phyloP scores from a whole-genome alignment of 2,797 vertebrate species.

The Todus mexicanus region DNA sequence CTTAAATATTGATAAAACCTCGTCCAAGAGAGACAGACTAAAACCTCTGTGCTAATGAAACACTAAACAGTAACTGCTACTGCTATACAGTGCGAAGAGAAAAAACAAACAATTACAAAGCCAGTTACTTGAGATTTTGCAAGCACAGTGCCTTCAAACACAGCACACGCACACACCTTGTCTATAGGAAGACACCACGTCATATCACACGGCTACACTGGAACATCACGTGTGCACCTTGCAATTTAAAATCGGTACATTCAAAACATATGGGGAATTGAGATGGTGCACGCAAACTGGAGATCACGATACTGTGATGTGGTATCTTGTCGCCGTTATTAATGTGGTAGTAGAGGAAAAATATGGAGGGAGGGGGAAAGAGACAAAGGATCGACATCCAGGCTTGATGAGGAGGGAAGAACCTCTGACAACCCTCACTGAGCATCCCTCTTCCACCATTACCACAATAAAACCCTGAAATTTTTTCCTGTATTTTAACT shows the following conservation, averaged over 20 bases:
- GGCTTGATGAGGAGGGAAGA: not conserved
- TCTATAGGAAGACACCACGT: not conserved
- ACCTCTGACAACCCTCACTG: rapidly evolving
- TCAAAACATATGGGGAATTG: not conserved
- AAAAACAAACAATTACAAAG: constrained; percentile 53
- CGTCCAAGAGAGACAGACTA: constrained; percentile 39
- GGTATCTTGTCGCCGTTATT: not conserved
- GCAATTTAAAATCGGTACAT: not conserved
- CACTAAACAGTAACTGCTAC: constrained; percentile 34
- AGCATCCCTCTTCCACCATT: not conserved
- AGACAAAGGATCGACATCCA: not conserved
- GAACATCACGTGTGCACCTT: rapidly evolving
- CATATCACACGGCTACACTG: not conserved
- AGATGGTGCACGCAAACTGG: rapidly evolving
- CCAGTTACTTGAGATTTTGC: constrained; percentile 49
- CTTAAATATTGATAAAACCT: constrained; percentile 71
- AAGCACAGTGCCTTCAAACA: not conserved
- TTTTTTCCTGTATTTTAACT: not conserved
- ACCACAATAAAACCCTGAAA: not conserved
- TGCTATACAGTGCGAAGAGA: not conserved
- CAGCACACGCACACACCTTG: not conserved
- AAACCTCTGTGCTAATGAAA: constrained; percentile 61
- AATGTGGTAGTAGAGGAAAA: not conserved
- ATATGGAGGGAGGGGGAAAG: not conserved
- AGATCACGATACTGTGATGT: not conserved